Evolutionary conservation across 1,140 invertebrate genomes (phyloP), one percentile per base, ranked within the genome.

Genomic region (Matsumurasca onukii): DNA sequence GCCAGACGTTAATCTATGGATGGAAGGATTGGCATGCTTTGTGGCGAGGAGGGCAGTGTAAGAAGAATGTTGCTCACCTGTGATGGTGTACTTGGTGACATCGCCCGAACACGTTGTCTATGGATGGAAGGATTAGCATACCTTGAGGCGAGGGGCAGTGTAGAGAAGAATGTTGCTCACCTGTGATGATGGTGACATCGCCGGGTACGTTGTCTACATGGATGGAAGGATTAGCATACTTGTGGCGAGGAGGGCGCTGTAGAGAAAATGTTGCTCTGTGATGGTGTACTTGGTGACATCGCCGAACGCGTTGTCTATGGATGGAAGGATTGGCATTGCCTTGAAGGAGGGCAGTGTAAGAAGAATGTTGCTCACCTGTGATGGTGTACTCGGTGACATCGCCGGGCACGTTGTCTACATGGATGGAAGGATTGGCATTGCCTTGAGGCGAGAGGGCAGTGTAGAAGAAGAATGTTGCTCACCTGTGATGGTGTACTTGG

Each of bases 401-500:
- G 12, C 78, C 80, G 34, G 78, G 74, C 45, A 85, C 78, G 62
- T 76, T 76, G 20, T 80, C 76, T 70, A 85, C 78, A 70, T 79
- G 75, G 34, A 79, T 80, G 30, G 81, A 81, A 20, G 81, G 76
- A 66, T 81, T 77, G 67, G n/a, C n/a, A 39, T 39, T 39, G 17
- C 34, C 5, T 39, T 39, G 17, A 39, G 17, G 17, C 34, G 34
- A 17, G 5, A 39, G 34, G n/a, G 17, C 5, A 39, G 17, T 39
- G 17, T 9, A 39, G 17, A 39, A 39, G 17, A 39, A 39, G 34
- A 9, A 39, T 5, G n/a, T n/a, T 34, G 71, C 61, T 67, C 78
- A 86, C 86, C 84, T 73, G 80, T 82, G 57, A 87, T 80, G 66
- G 81, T 71, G 70, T 83, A 82, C 49, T 83, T 76, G 69, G 78